phyloP scores from a whole-genome alignment of 2,888 invertebrate species.

The Eupithecia dodoneata region DNA sequence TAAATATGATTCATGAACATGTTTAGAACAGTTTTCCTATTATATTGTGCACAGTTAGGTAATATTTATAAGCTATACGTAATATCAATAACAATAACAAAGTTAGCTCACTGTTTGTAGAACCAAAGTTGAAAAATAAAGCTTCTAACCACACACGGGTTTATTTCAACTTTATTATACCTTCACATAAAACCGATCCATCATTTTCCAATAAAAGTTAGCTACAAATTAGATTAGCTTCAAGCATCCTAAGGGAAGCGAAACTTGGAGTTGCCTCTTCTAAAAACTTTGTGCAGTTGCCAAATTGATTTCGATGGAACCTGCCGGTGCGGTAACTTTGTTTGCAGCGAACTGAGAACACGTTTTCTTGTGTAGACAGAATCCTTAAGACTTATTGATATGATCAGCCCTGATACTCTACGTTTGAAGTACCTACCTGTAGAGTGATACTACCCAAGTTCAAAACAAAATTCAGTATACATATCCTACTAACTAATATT shows the following conservation, averaged over 20 bases:
- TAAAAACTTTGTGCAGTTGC: slow-evolving; percentile 61
- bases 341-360: slow-evolving; percentile 51
- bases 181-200: slow-evolving; percentile 24
- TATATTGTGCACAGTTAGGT: neutral
- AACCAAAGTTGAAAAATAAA: slow-evolving; percentile 4
- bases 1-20: slow-evolving; percentile 31
- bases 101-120: neutral
- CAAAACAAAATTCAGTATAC: neutral
- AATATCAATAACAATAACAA: slow-evolving; percentile 1
- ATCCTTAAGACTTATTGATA: neutral
- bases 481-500: no score
- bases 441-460: neutral
- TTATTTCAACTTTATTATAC: slow-evolving; percentile 7
- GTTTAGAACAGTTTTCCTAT: neutral
- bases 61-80: neutral
- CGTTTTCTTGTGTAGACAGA: slow-evolving; percentile 32
- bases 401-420: neutral
- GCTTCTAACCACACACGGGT: neutral
- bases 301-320: slow-evolving; percentile 70
- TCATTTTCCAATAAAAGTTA: slow-evolving; percentile 33
- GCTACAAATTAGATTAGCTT: slow-evolving; percentile 42
- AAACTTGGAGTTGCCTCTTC: slow-evolving; percentile 45
- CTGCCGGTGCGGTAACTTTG: slow-evolving; percentile 61
- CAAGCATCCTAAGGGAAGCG: slow-evolving; percentile 34
- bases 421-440: no score